Base-by-base conservation (phyloP, 2,797 vertebrate genomes). In the Tapirus indicus region DNA sequence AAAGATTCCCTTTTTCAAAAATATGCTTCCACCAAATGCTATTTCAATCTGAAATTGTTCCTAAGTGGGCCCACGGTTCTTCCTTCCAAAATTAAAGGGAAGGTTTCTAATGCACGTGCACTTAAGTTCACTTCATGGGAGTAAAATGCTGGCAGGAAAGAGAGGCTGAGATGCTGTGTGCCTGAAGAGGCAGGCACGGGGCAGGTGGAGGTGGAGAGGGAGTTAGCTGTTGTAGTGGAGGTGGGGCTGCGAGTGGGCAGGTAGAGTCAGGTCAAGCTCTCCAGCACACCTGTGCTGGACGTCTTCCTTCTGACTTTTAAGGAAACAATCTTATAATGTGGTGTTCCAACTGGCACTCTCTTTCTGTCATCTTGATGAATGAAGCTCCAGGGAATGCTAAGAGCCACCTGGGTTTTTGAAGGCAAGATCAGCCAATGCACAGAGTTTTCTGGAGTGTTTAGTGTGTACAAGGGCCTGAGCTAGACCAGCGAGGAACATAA, bases 281-380 rank as follows among this genome's bases (percentile, higher is more conserved):
- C 52, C 25, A 23, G 11, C 35, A 23, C 27, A 41, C 66, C 47
- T 20, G 44, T 21, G 32, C 47, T 9, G 2, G n/a, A 17, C 17
- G 44, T 4, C 44, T 21, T 1, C 18, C 60, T 54, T 35, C 35
- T 1, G 20, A n/a, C 41, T 54, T 56, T 5, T n/a, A 47, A 74
- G 77, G 72, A 58, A 47, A 11, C 1, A 2, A 25, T 20, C 29
- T 13, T 35, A 32, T 2, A 7, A 11, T 0, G 17, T 1, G 0
- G 27, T n/a, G 14, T 38, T 9, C n/a, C 1, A 4, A 16, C 2
- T 4, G 68, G 14, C 35, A 0, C 13, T 8, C 32, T 52, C 0
- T 20, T 18, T 66, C 68, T 71, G 27, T 11, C 29, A 25, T 14
- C 52, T 29, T 5, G 9, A 54, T 9, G 79, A 41, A 8, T 1